Percentiles rank a stretch among this genome's conserved stretches.
phyloP scores from a whole-genome alignment of 2,113 vertebrate genomes.

The Rhabdornis inornatus region DNA sequence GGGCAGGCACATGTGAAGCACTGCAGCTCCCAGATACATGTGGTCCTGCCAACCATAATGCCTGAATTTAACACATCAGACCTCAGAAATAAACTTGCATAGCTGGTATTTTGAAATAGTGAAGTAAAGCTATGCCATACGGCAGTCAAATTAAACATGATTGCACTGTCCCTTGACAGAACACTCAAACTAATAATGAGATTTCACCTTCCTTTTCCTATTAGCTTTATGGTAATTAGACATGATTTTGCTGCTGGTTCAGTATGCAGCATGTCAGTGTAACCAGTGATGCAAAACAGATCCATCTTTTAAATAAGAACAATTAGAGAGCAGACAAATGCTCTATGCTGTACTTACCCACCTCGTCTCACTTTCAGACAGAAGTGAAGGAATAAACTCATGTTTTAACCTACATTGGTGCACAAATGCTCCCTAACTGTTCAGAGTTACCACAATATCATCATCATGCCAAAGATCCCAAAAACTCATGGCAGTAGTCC shows the following conservation, averaged over 20 bases:
- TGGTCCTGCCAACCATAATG: not conserved
- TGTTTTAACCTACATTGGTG: not conserved
- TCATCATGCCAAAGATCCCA: not conserved
- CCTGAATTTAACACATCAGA: not conserved
- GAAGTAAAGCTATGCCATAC: conserved; percentile 30
- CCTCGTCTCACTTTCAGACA: not conserved
- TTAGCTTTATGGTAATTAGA: conserved; percentile 61
- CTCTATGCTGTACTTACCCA: not conserved
- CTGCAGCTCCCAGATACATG: not conserved
- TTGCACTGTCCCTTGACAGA: conserved; percentile 57
- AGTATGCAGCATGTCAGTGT: conserved; percentile 40
- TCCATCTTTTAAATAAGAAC: conserved; percentile 57
- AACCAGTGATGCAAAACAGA: conserved; percentile 54
- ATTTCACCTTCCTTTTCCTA: conserved; percentile 65
- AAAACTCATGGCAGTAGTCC: not conserved
- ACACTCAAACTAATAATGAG: conserved; percentile 43
- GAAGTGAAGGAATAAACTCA: conserved; percentile 14
- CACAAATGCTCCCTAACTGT: not conserved
- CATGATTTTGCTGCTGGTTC: conserved; percentile 55
- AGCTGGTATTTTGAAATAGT: not conserved
- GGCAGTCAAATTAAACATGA: conserved; percentile 57
- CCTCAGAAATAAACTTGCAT: not conserved
- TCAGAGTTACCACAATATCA: not conserved
- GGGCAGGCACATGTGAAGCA: not conserved
- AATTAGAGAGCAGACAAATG: conserved; percentile 33